Evolutionary conservation across 2,888 invertebrate species (phyloP).

Genomic region (Synergus laeviventris): DNA sequence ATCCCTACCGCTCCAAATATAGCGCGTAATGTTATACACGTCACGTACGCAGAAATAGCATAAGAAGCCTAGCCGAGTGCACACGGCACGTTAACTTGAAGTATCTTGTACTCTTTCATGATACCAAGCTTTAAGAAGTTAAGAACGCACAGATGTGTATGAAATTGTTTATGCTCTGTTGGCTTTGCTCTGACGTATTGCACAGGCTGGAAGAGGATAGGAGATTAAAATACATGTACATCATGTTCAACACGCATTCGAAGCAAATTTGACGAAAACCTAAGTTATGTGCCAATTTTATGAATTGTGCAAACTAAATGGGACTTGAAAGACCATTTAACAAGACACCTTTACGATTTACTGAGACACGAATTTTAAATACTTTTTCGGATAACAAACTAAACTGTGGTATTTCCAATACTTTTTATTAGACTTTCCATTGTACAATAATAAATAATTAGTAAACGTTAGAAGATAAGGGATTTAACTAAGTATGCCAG

Average conservation of each 20-base stretch:
- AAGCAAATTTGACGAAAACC: conserved; percentile 1
- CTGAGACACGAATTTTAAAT: not conserved
- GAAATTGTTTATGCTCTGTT: conserved; percentile 1
- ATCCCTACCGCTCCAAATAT: conserved; percentile 77
- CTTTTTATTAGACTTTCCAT: conserved; percentile 55
- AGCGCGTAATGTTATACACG: conserved; percentile 80
- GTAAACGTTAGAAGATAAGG: conserved; percentile 44
- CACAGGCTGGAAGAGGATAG: conserved; percentile 3
- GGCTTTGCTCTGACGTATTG: conserved; percentile 24
- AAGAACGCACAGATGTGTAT: conserved; percentile 10
- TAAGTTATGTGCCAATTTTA: conserved; percentile 17
- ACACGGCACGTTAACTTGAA: conserved; percentile 75
- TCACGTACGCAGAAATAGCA: conserved; percentile 78
- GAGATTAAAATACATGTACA: conserved; percentile 1
- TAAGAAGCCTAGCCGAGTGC: conserved; percentile 77
- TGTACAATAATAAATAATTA: conserved; percentile 55
- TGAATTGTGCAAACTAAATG: conserved; percentile 1
- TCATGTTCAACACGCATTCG: not conserved
- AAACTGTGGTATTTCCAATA: conserved; percentile 35
- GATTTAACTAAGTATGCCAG: conserved; percentile 27
- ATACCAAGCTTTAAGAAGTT: not conserved
- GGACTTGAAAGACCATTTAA: not conserved
- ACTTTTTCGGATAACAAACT: conserved; percentile 33
- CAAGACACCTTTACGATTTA: not conserved
- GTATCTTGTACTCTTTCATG: conserved; percentile 47